These are phyloP conservation scores for Nomia melanderi DNA, from an alignment of 1,140 invertebrate genomes.

Conservation along the genomic window DNA sequence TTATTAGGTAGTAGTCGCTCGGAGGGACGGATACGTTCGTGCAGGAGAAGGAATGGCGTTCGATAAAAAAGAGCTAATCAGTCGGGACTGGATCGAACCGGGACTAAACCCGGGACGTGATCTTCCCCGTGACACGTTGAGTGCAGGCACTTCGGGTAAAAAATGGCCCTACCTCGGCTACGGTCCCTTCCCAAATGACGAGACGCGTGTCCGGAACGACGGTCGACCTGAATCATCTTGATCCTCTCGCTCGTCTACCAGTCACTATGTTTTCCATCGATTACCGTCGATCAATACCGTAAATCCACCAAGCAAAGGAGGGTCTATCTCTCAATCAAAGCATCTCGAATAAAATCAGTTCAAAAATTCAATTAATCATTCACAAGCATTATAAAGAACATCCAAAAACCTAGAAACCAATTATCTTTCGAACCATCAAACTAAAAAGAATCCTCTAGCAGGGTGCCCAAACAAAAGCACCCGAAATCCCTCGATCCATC, in stretches of 20 bases:
- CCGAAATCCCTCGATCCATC: too few relatives aligned
- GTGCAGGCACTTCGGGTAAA: slow-evolving; percentile 15
- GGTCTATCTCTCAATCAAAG: too few relatives aligned
- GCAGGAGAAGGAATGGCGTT: not conserved
- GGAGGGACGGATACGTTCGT: slow-evolving; percentile 4
- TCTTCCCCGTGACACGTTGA: slow-evolving; percentile 36
- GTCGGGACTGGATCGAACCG: slow-evolving; percentile 33
- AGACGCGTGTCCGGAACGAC: slow-evolving; percentile 8
- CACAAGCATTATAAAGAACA: too few relatives aligned
- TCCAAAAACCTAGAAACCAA: too few relatives aligned
- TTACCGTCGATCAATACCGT: too few relatives aligned
- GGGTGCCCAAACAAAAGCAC: too few relatives aligned
- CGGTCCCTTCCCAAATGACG: not conserved
- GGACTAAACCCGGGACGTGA: not conserved
- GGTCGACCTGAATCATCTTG: not conserved
- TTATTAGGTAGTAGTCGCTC: not conserved
- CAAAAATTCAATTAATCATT: too few relatives aligned
- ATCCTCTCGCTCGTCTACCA: not conserved
- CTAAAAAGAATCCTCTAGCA: too few relatives aligned
- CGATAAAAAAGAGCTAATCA: slow-evolving; percentile 47
- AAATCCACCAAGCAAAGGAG: too few relatives aligned
- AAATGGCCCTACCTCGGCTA: not conserved
- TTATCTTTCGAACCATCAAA: too few relatives aligned
- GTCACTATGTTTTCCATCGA: not conserved
- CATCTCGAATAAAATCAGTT: too few relatives aligned